Conservation (phyloP, 92 coral and sea anemone genomes). For the Phenganax subtilis region DNA sequence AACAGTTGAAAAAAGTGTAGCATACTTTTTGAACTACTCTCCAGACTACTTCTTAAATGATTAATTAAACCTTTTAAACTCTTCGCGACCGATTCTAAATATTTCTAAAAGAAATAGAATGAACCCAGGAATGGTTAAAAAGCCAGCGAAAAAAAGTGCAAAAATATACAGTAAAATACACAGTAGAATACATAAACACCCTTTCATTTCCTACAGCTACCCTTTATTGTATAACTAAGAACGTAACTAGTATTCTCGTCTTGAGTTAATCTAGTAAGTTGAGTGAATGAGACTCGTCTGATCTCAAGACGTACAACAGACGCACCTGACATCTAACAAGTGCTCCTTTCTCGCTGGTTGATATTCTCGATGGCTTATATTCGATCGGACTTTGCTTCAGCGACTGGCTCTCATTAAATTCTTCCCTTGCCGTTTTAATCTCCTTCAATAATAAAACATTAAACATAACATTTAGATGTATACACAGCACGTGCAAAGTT, state of each 20-base stretch:
- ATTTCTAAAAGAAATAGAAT: constrained; percentile 57
- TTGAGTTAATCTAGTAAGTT: background rate
- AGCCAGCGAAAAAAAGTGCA: too few species aligned
- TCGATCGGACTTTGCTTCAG: constrained; percentile 34
- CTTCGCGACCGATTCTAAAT: constrained; percentile 62
- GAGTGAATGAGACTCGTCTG: too few species aligned
- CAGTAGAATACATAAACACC: too few species aligned
- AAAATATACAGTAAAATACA: too few species aligned
- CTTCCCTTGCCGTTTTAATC: constrained; percentile 67
- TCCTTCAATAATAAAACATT: constrained; percentile 49
- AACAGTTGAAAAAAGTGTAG: background rate
- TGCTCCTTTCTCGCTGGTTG: constrained; percentile 78
- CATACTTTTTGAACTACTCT: constrained; percentile 66
- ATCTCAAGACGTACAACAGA: background rate
- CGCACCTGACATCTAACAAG: constrained; percentile 79
- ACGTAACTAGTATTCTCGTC: background rate
- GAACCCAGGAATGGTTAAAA: background rate
- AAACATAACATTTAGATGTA: background rate
- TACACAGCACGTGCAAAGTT: too few species aligned
- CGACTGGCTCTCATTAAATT: constrained; percentile 59
- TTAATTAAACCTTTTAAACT: constrained; percentile 78
- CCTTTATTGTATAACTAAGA: background rate
- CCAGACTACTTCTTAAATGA: constrained; percentile 65
- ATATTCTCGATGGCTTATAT: constrained; percentile 52
- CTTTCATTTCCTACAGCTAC: background rate